Base-by-base conservation (phyloP, 2,888 invertebrate species). In the Aplocera efformata region DNA sequence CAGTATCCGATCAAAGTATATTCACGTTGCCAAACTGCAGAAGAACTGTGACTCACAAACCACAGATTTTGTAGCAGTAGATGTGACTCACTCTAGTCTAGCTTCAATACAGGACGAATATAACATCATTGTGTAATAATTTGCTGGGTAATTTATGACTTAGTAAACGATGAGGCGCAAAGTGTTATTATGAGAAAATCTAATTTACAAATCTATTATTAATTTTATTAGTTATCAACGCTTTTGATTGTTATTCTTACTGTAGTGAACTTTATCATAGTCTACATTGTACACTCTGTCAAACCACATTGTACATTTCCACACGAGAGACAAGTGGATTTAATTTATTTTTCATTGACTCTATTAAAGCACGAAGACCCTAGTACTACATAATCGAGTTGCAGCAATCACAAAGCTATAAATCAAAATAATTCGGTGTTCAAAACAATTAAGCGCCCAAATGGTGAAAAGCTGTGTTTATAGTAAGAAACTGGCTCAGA, bases 381-480 rank as follows among this genome's bases (percentile, higher is more conserved):
- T 48, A 48, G 42, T 67, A 74, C 74, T 70, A 69, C 71, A 67
- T 78, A 84, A 86, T 84, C 84, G 79, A 85, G 72, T 85, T 83
- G 81, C 71, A 74, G 71, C 86, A 85, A 86, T 88, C 83, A 82
- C 75, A 79, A 81, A 74, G 77, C 77, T 53, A 85, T 85, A 85
- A 88, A 88, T 88, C 88, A 88, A 85, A 85, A 84, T 84, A 81
- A 85, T 83, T 78, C 70, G 72, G 75, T 67, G 72, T 68, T 78
- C 60, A 67, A 71, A 81, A 80, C 83, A 84, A 84, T 83, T 83
- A 81, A 70, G 72, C 62, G 59, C 48, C 65, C 65, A 72, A 80
- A 79, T 69, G 68, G 67, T 60, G 57, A 64, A 20, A 31, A 34
- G 13, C 13, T 17, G 5, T 17, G 13, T 5, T 17, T 17, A 17